Conservation (phyloP, 2,888 invertebrate species). For the Trichopria drosophilae region DNA sequence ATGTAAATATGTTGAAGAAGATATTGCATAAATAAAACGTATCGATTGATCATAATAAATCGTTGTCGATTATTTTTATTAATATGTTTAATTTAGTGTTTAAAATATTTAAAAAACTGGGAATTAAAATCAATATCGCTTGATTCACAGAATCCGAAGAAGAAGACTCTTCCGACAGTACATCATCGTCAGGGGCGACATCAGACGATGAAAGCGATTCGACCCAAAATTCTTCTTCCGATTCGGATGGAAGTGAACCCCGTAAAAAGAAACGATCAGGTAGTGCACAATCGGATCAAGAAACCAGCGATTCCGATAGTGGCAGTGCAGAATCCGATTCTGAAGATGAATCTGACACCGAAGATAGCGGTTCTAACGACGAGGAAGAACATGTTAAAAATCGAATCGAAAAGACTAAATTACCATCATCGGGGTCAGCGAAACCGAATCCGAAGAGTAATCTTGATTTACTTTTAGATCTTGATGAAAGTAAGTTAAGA, state of each 20-base stretch:
- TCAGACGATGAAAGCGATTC: constrained; percentile 46
- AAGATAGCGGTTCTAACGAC: constrained; percentile 45
- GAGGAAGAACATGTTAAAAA: constrained; percentile 48
- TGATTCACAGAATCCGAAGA: constrained; percentile 38
- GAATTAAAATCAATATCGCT: constrained; percentile 12
- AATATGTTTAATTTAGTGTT: not conserved
- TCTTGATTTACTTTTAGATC: constrained; percentile 80
- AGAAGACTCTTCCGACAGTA: constrained; percentile 59
- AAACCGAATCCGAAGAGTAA: constrained; percentile 67
- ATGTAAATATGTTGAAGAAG: no score
- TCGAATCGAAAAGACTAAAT: constrained; percentile 43
- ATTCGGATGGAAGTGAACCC: no score
- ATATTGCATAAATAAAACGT: no score
- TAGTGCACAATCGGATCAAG: no score
- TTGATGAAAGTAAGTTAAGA: constrained; percentile 70
- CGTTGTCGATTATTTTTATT: no score
- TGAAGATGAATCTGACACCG: constrained; percentile 41
- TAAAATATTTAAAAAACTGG: not conserved
- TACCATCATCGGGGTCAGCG: constrained; percentile 47
- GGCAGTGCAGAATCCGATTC: constrained; percentile 36
- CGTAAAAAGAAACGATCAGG: no score
- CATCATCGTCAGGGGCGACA: constrained; percentile 39
- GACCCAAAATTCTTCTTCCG: constrained; percentile 58
- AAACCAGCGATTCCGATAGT: no score
- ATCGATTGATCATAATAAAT: no score